These are phyloP conservation scores for Agrochola lychnidis DNA, from an alignment of 2,888 invertebrate species.

Conservation along the genomic window DNA sequence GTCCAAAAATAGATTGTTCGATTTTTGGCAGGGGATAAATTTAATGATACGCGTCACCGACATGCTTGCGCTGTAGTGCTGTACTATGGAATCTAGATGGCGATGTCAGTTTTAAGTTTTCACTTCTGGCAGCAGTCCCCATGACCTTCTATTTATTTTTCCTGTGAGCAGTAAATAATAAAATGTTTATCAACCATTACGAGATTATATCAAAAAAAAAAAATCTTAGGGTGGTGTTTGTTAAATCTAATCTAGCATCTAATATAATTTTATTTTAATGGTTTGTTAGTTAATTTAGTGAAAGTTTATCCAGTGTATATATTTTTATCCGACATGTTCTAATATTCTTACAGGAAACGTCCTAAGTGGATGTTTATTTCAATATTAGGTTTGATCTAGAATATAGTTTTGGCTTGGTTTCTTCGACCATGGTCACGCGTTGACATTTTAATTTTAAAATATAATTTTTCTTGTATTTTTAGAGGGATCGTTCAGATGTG, in stretches of 20 bases:
- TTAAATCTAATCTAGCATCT: background rate
- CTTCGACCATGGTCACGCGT: background rate
- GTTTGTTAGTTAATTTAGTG: background rate
- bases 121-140: too few species aligned
- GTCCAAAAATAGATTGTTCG: background rate
- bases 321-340: background rate
- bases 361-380: too few species aligned
- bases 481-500: conserved; percentile 46
- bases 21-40: too few species aligned
- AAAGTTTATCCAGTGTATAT: background rate
- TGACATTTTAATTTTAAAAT: background rate
- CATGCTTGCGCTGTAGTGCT: too few species aligned
- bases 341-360: background rate
- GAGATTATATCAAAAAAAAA: background rate
- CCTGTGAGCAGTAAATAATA: too few species aligned
- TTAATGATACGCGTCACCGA: too few species aligned
- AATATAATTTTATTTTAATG: too few species aligned
- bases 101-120: too few species aligned
- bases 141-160: background rate
- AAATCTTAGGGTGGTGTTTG: background rate
- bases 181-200: background rate
- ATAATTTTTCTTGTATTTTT: background rate
- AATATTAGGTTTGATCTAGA: too few species aligned
- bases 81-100: too few species aligned
- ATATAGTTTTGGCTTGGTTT: background rate